phyloP scores from a whole-genome alignment of 2,888 invertebrate genomes.

The Xiphydria camelus region DNA sequence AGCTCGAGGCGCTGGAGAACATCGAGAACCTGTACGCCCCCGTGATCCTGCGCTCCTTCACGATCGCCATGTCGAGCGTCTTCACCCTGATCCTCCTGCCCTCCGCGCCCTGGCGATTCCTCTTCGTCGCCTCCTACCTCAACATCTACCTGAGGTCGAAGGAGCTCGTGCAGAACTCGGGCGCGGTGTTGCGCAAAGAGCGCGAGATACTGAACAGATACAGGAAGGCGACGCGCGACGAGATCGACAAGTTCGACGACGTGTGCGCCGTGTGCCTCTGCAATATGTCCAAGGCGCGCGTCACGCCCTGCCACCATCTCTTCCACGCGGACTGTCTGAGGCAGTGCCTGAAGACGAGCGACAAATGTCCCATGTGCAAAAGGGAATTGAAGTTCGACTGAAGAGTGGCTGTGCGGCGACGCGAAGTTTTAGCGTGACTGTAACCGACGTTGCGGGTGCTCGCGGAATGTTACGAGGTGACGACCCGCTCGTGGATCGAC shows the following conservation, averaged over 20 bases:
- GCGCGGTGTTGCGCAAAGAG: slow-evolving; percentile 64
- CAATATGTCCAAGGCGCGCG: slow-evolving; percentile 70
- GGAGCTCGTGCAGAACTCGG: slow-evolving; percentile 64
- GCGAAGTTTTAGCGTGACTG: not conserved
- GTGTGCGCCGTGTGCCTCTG: slow-evolving; percentile 79
- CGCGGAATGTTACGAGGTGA: too few relatives aligned
- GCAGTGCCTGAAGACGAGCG: slow-evolving; percentile 71
- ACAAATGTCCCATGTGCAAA: slow-evolving; percentile 77
- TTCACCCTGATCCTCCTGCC: slow-evolving; percentile 63
- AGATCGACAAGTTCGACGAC: slow-evolving; percentile 72
- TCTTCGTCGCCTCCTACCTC: slow-evolving; percentile 65
- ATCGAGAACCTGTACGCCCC: slow-evolving; percentile 73
- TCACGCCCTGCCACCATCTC: slow-evolving; percentile 79
- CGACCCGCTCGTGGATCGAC: too few relatives aligned
- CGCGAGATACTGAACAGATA: slow-evolving; percentile 66
- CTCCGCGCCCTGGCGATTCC: slow-evolving; percentile 64
- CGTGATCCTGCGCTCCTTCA: slow-evolving; percentile 66
- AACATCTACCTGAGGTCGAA: slow-evolving; percentile 70
- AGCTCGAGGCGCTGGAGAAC: slow-evolving; percentile 69
- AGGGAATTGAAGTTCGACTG: slow-evolving; percentile 65
- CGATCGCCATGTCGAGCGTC: slow-evolving; percentile 63
- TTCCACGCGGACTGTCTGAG: slow-evolving; percentile 79
- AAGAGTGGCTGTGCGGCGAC: slow-evolving; percentile 19
- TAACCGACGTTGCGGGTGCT: not conserved
- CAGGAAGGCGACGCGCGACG: slow-evolving; percentile 67